Conservation (phyloP, 2,113 vertebrate genomes). For the Zootoca vivipara region DNA sequence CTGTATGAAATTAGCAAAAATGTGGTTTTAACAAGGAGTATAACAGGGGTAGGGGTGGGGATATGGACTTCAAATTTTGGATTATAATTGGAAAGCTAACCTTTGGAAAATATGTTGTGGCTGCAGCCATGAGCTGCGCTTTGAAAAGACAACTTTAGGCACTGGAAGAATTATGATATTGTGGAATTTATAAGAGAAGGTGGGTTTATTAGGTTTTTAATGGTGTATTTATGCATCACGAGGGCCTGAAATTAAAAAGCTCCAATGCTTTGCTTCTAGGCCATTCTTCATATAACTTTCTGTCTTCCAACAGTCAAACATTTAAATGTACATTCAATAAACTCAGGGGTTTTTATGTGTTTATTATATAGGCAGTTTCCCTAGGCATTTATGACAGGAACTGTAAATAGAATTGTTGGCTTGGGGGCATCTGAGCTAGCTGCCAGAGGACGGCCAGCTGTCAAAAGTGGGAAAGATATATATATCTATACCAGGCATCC, state of each 20-base stretch:
- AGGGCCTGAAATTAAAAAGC: conserved; percentile 45
- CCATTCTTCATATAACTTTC: conserved; percentile 43
- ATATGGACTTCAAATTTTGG: conserved; percentile 72
- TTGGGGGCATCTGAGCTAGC: background rate
- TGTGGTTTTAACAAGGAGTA: conserved; percentile 59
- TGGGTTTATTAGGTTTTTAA: background rate
- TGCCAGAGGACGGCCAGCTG: background rate
- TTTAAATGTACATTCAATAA: conserved; percentile 23
- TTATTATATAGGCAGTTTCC: background rate
- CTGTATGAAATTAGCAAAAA: conserved; percentile 82
- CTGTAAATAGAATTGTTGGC: conserved; percentile 32
- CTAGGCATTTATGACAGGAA: conserved; percentile 2
- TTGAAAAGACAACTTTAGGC: conserved; percentile 61
- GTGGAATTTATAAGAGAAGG: conserved; percentile 37
- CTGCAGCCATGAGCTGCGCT: conserved; percentile 53
- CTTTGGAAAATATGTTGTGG: conserved; percentile 80
- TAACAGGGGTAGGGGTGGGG: conserved; percentile 60
- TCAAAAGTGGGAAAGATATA: background rate
- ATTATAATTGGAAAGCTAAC: conserved; percentile 80
- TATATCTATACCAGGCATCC: too few species aligned
- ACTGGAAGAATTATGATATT: conserved; percentile 68
- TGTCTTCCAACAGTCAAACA: conserved; percentile 44
- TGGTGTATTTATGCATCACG: background rate
- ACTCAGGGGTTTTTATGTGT: background rate
- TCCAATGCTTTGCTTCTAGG: conserved; percentile 19